phyloP scores from a whole-genome alignment of 1,140 invertebrate genomes.

The Neodiprion fabricii region DNA sequence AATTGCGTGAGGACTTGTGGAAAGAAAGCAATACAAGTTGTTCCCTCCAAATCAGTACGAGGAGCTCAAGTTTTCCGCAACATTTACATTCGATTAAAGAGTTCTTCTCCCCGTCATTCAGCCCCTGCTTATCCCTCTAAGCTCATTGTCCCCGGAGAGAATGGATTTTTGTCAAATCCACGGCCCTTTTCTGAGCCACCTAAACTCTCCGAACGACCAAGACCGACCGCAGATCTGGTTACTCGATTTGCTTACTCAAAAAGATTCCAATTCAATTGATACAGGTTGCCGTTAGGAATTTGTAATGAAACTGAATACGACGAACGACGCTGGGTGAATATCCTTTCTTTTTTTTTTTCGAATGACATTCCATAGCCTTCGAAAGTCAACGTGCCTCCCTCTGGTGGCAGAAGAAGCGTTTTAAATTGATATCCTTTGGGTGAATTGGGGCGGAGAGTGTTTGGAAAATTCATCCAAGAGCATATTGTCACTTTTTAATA shows the following conservation, averaged over 20 bases:
- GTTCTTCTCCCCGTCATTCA: conserved; percentile 26
- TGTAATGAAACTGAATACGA: conserved; percentile 44
- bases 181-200: conserved; percentile 4
- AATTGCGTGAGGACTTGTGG: too few relatives aligned
- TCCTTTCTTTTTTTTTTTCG: too few relatives aligned
- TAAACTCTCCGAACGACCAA: conserved; percentile 11
- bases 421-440: too few relatives aligned
- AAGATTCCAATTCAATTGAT: conserved; percentile 33
- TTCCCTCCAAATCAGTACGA: conserved; percentile 42
- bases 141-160: conserved; percentile 1
- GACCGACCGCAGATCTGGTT: conserved; percentile 1
- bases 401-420: too few relatives aligned
- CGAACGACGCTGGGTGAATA: conserved; percentile 8
- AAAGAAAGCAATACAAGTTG: conserved; percentile 16
- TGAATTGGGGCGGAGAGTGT: too few relatives aligned
- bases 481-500: too few relatives aligned
- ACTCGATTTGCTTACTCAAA: conserved; percentile 45
- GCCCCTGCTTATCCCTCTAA: neutral
- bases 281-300: neutral
- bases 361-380: too few relatives aligned
- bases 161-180: conserved; percentile 9
- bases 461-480: too few relatives aligned
- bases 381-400: too few relatives aligned
- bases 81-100: conserved; percentile 53
- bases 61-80: conserved; percentile 47